These are phyloP conservation scores for Leucoraja erinaceus DNA, from an alignment of 2,113 vertebrate genomes.

Conservation along the genomic window DNA sequence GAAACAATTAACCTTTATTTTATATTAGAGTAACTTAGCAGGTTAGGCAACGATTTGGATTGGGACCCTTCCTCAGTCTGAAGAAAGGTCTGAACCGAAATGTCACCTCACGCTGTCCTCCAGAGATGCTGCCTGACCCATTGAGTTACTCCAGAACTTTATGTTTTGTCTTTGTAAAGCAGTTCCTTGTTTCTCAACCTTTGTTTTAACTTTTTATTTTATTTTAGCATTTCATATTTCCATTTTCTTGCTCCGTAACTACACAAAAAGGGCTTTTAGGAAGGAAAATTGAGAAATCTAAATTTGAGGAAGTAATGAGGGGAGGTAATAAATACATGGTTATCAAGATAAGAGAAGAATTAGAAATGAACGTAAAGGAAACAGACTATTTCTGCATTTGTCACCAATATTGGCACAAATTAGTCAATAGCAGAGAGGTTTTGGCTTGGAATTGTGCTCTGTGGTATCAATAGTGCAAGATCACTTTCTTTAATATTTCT, in stretches of 20 bases:
- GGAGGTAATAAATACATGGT: neutral
- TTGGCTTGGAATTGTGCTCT: neutral
- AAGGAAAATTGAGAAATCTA: neutral
- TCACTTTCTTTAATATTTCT: neutral
- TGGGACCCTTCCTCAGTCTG: too few species aligned
- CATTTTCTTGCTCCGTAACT: neutral
- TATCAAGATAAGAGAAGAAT: neutral
- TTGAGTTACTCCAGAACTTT: too few species aligned
- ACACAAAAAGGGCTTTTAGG: neutral
- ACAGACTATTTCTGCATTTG: neutral
- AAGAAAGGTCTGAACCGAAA: too few species aligned
- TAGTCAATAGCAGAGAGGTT: neutral
- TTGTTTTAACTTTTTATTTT: too few species aligned
- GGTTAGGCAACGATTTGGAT: too few species aligned
- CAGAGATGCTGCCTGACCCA: too few species aligned
- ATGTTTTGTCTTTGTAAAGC: too few species aligned
- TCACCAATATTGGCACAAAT: neutral
- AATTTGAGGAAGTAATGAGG: neutral
- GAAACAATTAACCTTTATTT: neutral
- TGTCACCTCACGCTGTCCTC: too few species aligned
- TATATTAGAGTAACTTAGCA: too few species aligned
- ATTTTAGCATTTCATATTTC: neutral
- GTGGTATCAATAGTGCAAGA: neutral
- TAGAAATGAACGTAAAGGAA: neutral
- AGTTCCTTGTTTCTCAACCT: too few species aligned